Evolutionary conservation across 2,888 invertebrate genomes (phyloP).

Genomic region (Catocala fraxini): DNA sequence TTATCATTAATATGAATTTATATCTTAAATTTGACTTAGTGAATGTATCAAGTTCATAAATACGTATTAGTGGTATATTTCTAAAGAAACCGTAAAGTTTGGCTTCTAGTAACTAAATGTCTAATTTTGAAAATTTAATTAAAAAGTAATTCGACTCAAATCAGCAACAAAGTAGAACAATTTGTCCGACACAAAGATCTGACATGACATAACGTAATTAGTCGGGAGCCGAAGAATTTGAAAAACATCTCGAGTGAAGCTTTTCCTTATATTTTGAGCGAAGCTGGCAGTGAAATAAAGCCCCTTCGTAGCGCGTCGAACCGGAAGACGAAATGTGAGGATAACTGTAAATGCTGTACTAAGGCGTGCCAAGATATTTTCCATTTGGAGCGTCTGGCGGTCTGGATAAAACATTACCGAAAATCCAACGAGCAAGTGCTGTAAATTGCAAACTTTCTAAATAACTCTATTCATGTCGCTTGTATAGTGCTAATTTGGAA

Average conservation of each 20-base stretch:
- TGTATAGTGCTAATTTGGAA: constrained; percentile 47
- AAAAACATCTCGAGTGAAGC: constrained; percentile 23
- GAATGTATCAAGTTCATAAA: no score
- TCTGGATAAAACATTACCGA: constrained; percentile 38
- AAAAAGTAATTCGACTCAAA: no score
- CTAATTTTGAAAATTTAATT: no score
- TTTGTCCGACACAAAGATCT: no score
- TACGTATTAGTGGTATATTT: no score
- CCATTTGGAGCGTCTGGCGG: constrained; percentile 23
- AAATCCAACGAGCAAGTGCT: constrained; percentile 25
- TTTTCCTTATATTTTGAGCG: constrained; percentile 23
- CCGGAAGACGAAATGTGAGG: constrained; percentile 22
- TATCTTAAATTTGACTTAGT: no score
- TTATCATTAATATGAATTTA: no score
- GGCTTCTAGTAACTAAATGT: no score
- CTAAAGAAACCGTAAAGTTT: no score
- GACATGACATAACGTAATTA: constrained; percentile 30
- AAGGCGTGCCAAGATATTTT: constrained; percentile 45
- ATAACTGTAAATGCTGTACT: constrained; percentile 33
- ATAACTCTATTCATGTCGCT: constrained; percentile 34
- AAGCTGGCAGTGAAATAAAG: constrained; percentile 27
- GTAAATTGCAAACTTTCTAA: constrained; percentile 41
- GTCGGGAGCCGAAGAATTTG: constrained; percentile 19
- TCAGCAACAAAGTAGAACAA: no score
- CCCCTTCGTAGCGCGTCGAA: constrained; percentile 10